Percentiles rank a stretch among this genome's conserved stretches.
Conservation (phyloP, 2,113 vertebrate genomes). For the Casuarius casuarius region DNA sequence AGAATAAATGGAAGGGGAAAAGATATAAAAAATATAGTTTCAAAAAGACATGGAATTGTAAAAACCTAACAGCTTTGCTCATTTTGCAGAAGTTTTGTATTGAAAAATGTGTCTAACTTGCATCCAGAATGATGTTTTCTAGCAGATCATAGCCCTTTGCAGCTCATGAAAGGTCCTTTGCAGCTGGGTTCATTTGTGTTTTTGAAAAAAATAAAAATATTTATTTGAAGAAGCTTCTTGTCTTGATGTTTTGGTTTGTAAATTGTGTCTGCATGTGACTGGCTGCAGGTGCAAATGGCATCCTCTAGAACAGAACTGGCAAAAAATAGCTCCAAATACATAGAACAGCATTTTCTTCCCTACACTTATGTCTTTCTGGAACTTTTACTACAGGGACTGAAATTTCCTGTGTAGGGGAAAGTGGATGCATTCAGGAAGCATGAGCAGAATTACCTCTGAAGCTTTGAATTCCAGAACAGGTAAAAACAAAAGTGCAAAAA, state of each 20-base stretch:
- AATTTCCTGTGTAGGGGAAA: not conserved
- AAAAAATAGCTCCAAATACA: not conserved
- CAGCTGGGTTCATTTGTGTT: not conserved
- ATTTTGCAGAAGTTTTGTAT: not conserved
- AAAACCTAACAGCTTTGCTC: not conserved
- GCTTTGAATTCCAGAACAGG: not conserved
- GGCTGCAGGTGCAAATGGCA: not conserved
- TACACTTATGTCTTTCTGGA: not conserved
- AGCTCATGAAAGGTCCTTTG: not conserved
- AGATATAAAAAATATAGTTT: not conserved
- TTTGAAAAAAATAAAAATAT: not conserved
- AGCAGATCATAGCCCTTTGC: not conserved
- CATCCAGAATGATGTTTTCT: not conserved
- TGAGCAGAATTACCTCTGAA: not conserved
- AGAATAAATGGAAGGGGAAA: not conserved
- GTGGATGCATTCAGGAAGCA: not conserved
- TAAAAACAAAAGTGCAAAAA: not conserved
- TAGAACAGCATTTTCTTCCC: not conserved
- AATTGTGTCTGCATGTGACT: not conserved
- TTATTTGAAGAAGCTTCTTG: not conserved
- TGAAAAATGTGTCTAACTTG: not conserved
- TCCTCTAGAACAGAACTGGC: not conserved
- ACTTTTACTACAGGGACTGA: not conserved
- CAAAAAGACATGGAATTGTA: not conserved
- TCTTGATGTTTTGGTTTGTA: not conserved